Evolutionary conservation across 1,140 invertebrate genomes (phyloP).

Genomic region (Spodoptera frugiperda): DNA sequence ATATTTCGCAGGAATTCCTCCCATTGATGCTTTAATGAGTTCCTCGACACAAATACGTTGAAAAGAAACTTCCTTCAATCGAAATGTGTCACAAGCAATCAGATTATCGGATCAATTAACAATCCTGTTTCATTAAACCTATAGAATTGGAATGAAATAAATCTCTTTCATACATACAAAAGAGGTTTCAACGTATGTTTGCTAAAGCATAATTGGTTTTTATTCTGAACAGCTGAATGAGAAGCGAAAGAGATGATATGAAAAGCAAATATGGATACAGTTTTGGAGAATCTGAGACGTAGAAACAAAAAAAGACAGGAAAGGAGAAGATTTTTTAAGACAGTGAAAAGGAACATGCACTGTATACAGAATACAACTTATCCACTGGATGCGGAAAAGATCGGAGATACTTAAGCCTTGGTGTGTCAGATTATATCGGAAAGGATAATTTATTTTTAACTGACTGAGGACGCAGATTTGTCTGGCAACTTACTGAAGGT

Average conservation of each 20-base stretch:
- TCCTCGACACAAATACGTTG: neutral
- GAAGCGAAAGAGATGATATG: too few species aligned
- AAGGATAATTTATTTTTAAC: slow-evolving; percentile 12
- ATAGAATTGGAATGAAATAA: neutral
- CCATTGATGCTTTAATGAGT: neutral
- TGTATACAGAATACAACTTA: neutral
- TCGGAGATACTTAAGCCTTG: neutral
- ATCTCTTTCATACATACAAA: slow-evolving; percentile 6
- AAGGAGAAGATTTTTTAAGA: too few species aligned
- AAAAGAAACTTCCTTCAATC: neutral
- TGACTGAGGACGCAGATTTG: neutral
- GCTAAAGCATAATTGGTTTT: slow-evolving; percentile 2
- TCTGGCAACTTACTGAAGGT: neutral
- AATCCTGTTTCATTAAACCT: neutral
- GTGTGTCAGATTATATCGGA: neutral
- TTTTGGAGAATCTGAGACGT: too few species aligned
- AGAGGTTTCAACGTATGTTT: neutral
- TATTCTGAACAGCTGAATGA: too few species aligned
- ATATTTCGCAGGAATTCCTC: too few species aligned
- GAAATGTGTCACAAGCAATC: neutral
- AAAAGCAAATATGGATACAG: too few species aligned
- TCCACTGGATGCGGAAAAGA: slow-evolving; percentile 15
- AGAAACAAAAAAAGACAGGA: too few species aligned
- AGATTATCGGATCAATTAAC: slow-evolving; percentile 5
- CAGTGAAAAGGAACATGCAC: neutral